Conservation (phyloP, 1,140 invertebrate genomes). For the Hypothenemus hampei region DNA sequence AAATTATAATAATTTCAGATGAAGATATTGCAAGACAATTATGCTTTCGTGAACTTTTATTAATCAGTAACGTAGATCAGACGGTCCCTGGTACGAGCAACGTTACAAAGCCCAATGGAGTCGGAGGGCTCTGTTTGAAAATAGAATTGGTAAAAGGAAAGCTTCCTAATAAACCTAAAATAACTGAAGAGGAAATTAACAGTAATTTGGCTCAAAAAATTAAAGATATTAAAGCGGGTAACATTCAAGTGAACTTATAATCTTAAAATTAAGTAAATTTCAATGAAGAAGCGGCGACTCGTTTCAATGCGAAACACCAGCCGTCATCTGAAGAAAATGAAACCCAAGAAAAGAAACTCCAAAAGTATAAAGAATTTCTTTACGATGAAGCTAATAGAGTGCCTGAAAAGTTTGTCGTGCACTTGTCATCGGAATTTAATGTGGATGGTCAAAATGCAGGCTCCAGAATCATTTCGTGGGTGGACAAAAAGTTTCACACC, state of each 20-base stretch:
- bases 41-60: conserved; percentile 35
- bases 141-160: conserved; percentile 31
- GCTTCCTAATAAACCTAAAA: conserved; percentile 1
- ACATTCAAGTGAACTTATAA: no score
- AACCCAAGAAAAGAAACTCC: conserved; percentile 13
- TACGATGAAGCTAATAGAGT: conserved; percentile 14
- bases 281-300: no score
- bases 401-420: conserved; percentile 42
- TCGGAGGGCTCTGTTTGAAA: conserved; percentile 38
- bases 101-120: conserved; percentile 9
- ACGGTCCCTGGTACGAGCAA: neutral
- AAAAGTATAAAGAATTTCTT: conserved; percentile 21
- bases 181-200: conserved; percentile 2
- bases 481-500: conserved; percentile 52
- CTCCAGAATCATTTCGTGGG: conserved; percentile 50
- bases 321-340: no score
- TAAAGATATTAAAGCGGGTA: conserved; percentile 16
- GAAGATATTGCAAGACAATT: conserved; percentile 39
- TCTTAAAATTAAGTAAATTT: no score
- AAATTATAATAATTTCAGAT: conserved; percentile 40
- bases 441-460: conserved; percentile 49
- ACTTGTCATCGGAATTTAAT: conserved; percentile 50
- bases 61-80: conserved; percentile 33
- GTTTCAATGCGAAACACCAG: no score
- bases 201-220: conserved; percentile 8